These are phyloP conservation scores for Drosophila sordidapex DNA, from an alignment of 2,888 invertebrate species.

Conservation along the genomic window DNA sequence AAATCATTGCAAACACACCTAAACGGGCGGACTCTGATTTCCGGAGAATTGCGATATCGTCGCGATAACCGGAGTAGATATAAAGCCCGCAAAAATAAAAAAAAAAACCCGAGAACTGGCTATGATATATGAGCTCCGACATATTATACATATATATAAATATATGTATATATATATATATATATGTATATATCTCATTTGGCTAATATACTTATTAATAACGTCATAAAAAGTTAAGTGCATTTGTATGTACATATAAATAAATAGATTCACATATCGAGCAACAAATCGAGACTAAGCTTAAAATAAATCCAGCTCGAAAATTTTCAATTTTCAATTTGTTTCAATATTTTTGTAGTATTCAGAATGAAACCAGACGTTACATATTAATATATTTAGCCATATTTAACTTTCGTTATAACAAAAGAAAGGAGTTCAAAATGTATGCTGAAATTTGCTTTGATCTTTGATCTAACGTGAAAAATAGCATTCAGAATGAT, in stretches of 20 bases:
- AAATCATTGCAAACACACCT: slow-evolving; percentile 74
- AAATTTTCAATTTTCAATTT: background rate
- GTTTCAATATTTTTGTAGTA: background rate
- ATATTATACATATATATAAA: background rate
- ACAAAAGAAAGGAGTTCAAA: background rate
- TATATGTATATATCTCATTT: background rate
- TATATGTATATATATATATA: background rate
- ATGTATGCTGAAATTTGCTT: background rate
- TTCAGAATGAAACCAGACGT: background rate
- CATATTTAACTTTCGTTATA: background rate
- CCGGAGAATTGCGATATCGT: slow-evolving; percentile 58
- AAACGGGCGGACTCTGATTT: slow-evolving; percentile 64
- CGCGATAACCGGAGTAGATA: slow-evolving; percentile 62
- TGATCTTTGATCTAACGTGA: background rate
- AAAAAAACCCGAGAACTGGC: slow-evolving; percentile 1
- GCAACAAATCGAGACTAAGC: background rate
- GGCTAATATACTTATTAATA: background rate
- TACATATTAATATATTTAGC: background rate
- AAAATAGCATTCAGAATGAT: background rate
- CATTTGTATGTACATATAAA: background rate
- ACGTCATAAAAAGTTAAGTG: background rate
- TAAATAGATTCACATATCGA: background rate
- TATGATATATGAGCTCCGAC: slow-evolving; percentile 1
- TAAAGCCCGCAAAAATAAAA: slow-evolving; percentile 9
- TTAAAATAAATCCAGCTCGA: background rate